A percentile compares a stretch with the other conserved stretches of the same genome.
phyloP scores from a whole-genome alignment of 2,113 vertebrate species.

The Sinocyclocheilus grahami region DNA sequence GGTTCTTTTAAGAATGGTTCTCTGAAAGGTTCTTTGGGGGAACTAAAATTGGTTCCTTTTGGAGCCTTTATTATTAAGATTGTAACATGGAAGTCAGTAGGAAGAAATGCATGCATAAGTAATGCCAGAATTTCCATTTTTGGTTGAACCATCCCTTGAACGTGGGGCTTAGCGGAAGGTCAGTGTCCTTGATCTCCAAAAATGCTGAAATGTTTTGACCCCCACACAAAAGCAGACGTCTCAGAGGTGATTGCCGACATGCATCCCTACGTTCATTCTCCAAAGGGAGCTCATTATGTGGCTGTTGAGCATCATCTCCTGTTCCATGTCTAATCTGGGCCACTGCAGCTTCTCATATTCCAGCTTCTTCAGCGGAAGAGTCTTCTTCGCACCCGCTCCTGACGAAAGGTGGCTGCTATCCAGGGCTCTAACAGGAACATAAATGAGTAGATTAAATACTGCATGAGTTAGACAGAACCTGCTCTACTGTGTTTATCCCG shows the following conservation, averaged over 20 bases:
- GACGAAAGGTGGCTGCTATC: not conserved
- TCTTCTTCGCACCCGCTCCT: not conserved
- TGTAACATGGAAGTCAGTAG: not conserved
- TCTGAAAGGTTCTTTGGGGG: too few relatives aligned
- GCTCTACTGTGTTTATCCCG: slow-evolving; percentile 1
- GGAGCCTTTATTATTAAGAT: not conserved
- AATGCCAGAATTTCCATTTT: not conserved
- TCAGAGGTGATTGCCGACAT: slow-evolving; percentile 31
- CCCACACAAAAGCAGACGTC: slow-evolving; percentile 8
- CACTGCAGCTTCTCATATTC: slow-evolving; percentile 15
- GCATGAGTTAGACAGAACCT: slow-evolving; percentile 8
- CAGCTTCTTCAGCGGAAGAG: not conserved
- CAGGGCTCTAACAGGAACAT: slow-evolving; percentile 9
- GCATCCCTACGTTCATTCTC: slow-evolving; percentile 20
- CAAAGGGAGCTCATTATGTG: slow-evolving; percentile 27
- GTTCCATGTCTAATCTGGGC: slow-evolving; percentile 27
- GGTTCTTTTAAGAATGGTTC: too few relatives aligned
- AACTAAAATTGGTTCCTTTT: too few relatives aligned
- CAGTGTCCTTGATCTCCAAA: slow-evolving; percentile 14
- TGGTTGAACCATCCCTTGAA: not conserved
- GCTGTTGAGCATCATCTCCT: slow-evolving; percentile 28
- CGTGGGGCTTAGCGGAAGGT: not conserved
- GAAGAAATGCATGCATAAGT: not conserved
- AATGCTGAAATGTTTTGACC: not conserved
- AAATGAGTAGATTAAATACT: slow-evolving; percentile 30